Evolutionary conservation across 2,797 vertebrate genomes (phyloP).

Genomic region (Tapera naevia): DNA sequence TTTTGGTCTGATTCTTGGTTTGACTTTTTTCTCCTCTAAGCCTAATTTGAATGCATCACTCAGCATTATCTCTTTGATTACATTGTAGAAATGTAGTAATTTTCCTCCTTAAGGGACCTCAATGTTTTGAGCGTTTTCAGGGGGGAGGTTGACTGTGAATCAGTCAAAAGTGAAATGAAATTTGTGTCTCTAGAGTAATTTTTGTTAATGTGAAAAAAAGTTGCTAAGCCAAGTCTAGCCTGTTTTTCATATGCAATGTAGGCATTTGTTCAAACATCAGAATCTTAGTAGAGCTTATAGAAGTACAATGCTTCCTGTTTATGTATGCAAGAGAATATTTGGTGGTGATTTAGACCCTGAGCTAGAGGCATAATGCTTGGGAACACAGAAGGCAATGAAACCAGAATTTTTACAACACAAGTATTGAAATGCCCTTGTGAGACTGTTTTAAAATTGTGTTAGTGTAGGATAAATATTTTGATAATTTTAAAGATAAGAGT

Average conservation of each 20-base stretch:
- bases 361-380: neutral
- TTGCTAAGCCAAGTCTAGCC: neutral
- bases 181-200: neutral
- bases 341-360: neutral
- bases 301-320: neutral
- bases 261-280: neutral
- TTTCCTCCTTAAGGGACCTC: neutral
- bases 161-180: neutral
- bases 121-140: fast-evolving
- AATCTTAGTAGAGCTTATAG: neutral
- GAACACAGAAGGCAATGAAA: neutral
- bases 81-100: neutral
- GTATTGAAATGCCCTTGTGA: neutral
- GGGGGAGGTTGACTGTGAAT: neutral
- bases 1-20: neutral
- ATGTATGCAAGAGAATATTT: neutral
- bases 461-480: neutral
- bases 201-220: neutral
- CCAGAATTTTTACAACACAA: neutral
- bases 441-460: neutral
- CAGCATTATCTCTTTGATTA: neutral
- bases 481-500: neutral
- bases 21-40: neutral
- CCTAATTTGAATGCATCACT: neutral
- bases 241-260: neutral